Percentiles rank a stretch among this genome's conserved stretches.
Evolutionary conservation across 2,797 vertebrate genomes (phyloP).

Genomic region (Pelochelys cantorii): DNA sequence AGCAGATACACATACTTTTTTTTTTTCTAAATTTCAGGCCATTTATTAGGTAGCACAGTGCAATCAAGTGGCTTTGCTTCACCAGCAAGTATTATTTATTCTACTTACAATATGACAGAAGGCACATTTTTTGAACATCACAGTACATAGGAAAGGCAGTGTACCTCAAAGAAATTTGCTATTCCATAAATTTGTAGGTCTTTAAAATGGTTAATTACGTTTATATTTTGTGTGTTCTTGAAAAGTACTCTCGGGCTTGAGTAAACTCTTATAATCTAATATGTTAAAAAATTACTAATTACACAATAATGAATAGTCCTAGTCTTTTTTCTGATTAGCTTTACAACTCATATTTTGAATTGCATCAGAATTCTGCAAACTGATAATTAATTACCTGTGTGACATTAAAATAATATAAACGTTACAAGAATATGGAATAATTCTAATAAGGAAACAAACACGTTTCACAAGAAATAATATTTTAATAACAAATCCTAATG

Average conservation of each 20-base stretch:
- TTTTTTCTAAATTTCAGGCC: neutral
- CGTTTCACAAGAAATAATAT: no score
- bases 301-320: neutral
- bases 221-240: neutral
- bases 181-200: neutral
- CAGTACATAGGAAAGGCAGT: neutral
- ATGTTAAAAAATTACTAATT: neutral
- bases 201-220: neutral
- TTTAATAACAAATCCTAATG: neutral
- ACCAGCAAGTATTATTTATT: neutral
- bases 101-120: neutral
- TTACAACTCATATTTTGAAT: neutral
- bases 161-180: neutral
- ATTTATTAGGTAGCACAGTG: neutral
- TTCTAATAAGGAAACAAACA: neutral
- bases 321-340: neutral
- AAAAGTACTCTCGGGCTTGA: neutral
- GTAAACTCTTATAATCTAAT: neutral
- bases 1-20: neutral
- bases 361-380: neutral
- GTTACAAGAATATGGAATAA: fast-evolving
- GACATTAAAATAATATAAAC: neutral
- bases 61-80: neutral
- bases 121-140: neutral
- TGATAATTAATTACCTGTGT: neutral